phyloP scores from a whole-genome alignment of 2,797 vertebrate genomes.

The Dipus sagitta region DNA sequence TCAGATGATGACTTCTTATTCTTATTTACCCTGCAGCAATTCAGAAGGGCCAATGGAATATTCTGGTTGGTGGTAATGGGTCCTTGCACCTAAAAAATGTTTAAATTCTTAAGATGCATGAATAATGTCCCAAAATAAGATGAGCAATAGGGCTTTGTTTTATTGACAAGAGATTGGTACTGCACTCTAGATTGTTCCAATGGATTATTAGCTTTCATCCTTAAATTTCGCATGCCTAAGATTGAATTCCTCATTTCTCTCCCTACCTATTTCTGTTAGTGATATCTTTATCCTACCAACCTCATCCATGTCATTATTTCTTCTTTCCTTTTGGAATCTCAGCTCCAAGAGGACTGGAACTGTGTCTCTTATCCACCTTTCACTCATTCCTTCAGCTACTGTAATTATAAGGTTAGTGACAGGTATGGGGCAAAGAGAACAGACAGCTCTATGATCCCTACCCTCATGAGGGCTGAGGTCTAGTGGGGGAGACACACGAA shows the following conservation, averaged over 20 bases:
- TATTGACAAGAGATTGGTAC: slow-evolving; percentile 3
- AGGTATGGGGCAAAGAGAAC: neutral
- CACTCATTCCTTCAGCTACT: neutral
- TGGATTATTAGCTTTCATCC: slow-evolving; percentile 39
- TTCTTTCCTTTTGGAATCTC: neutral
- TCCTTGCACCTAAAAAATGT: neutral
- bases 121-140: slow-evolving; percentile 52
- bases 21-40: slow-evolving; percentile 27
- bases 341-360: neutral
- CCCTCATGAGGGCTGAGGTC: neutral
- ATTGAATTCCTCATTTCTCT: slow-evolving; percentile 37
- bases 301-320: slow-evolving; percentile 9
- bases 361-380: neutral
- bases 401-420: neutral
- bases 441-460: neutral
- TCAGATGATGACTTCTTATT: slow-evolving; percentile 51
- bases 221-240: slow-evolving; percentile 49
- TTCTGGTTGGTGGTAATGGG: neutral
- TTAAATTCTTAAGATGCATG: slow-evolving; percentile 38
- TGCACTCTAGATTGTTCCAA: slow-evolving; percentile 22
- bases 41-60: slow-evolving; percentile 51
- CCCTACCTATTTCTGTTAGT: slow-evolving; percentile 11
- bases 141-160: slow-evolving; percentile 17
- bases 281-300: neutral
- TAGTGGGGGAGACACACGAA: neutral